A percentile compares a stretch with the other conserved stretches of the same genome.
Conservation (phyloP, 2,888 invertebrate genomes). For the Cataglyphis albicans region DNA sequence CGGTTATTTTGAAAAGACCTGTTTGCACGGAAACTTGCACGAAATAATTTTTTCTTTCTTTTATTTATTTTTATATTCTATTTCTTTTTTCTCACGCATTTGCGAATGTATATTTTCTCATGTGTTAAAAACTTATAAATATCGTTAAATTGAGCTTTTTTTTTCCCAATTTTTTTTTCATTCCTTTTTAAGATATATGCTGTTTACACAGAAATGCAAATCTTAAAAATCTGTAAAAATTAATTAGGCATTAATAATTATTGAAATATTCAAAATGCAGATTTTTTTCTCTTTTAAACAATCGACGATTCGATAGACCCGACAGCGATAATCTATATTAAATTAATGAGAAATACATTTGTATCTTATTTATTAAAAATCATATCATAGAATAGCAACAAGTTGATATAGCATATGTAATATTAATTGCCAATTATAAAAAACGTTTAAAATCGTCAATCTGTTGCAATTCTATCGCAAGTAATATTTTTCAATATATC, state of each 20-base stretch:
- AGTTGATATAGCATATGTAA: not conserved
- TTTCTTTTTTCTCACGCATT: not conserved
- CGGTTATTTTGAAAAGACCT: not conserved
- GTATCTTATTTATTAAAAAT: conserved; percentile 5
- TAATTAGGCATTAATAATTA: not conserved
- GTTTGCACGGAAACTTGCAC: not conserved
- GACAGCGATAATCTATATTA: not conserved
- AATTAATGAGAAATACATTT: not conserved
- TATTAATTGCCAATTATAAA: not conserved
- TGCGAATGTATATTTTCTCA: not conserved
- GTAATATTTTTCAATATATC: not conserved
- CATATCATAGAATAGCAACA: not conserved
- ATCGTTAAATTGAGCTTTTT: not conserved
- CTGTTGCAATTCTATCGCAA: not conserved
- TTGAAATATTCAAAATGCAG: not conserved
- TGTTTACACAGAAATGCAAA: not conserved
- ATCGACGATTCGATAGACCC: not conserved
- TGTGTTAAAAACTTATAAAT: not conserved
- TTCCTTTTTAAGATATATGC: not conserved
- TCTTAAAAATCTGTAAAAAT: not conserved
- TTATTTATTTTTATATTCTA: not conserved
- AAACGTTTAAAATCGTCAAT: conserved; percentile 5
- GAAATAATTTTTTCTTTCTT: not conserved
- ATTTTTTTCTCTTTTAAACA: not conserved
- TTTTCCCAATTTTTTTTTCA: not conserved